Conservation (phyloP, 2,888 invertebrate genomes). For the Plagodis pulveraria region DNA sequence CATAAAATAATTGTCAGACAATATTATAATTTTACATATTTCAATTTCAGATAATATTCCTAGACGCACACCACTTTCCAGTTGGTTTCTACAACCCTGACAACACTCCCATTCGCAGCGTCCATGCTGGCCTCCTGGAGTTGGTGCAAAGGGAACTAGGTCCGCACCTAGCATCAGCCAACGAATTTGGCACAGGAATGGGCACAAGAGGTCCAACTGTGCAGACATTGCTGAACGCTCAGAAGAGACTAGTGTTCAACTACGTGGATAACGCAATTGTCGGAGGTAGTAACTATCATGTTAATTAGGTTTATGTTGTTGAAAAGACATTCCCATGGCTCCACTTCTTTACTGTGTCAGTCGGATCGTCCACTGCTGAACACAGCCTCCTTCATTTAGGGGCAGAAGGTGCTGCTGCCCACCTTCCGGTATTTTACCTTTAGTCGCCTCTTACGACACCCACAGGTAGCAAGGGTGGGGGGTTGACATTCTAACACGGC, state of each 20-base stretch:
- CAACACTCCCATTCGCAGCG: constrained; percentile 70
- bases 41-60: constrained; percentile 85
- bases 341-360: too few relatives aligned
- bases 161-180: constrained; percentile 78
- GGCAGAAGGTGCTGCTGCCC: too few relatives aligned
- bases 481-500: too few relatives aligned
- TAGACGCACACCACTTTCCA: constrained; percentile 94
- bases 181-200: constrained; percentile 64
- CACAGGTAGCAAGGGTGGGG: too few relatives aligned
- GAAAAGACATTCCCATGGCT: too few relatives aligned
- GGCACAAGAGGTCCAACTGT: constrained; percentile 76
- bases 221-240: constrained; percentile 71
- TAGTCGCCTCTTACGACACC: too few relatives aligned
- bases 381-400: too few relatives aligned
- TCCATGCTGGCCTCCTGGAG: constrained; percentile 83
- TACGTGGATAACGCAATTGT: constrained; percentile 82
- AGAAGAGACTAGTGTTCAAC: constrained; percentile 81
- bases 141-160: constrained; percentile 84
- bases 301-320: too few relatives aligned
- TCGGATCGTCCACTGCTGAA: too few relatives aligned
- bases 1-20: too few relatives aligned
- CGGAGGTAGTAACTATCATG: constrained; percentile 46
- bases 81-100: constrained; percentile 83
- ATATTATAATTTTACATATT: neutral
- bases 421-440: too few relatives aligned